Evolutionary conservation across 2,113 vertebrate species (phyloP).

Genomic region (Eptesicus fuscus): DNA sequence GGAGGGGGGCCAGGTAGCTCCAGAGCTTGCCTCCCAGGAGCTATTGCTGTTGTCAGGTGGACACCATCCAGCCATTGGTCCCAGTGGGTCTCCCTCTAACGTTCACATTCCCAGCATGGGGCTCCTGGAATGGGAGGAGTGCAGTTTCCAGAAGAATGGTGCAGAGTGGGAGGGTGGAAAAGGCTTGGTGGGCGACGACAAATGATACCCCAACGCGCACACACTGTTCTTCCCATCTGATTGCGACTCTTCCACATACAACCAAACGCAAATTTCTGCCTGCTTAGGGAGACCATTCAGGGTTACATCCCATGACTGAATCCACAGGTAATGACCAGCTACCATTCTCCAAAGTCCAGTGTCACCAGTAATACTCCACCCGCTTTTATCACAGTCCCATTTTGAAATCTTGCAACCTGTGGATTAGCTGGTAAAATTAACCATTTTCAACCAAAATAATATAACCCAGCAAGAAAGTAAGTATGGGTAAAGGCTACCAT

Average conservation of each 20-base stretch:
- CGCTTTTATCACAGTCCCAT: background rate
- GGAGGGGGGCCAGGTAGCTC: background rate
- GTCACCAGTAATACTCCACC: background rate
- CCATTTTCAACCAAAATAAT: background rate
- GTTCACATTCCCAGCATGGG: background rate
- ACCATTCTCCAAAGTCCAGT: background rate
- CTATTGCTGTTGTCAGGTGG: too few species aligned
- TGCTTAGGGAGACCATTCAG: background rate
- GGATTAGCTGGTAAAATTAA: background rate
- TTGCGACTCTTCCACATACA: background rate
- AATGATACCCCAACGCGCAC: background rate
- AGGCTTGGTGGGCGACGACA: background rate
- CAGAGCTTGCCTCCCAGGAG: background rate
- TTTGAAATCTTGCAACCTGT: background rate
- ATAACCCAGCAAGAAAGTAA: background rate
- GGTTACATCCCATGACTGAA: background rate
- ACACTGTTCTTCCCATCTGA: background rate
- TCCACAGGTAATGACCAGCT: background rate
- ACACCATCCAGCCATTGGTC: background rate
- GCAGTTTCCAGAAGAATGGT: background rate
- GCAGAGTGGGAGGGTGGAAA: background rate
- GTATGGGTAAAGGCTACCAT: background rate
- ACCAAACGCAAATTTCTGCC: background rate
- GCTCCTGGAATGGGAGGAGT: background rate
- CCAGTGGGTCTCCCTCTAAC: background rate